Evolutionary conservation across 2,888 invertebrate species (phyloP).

Genomic region (Molanna angustata): DNA sequence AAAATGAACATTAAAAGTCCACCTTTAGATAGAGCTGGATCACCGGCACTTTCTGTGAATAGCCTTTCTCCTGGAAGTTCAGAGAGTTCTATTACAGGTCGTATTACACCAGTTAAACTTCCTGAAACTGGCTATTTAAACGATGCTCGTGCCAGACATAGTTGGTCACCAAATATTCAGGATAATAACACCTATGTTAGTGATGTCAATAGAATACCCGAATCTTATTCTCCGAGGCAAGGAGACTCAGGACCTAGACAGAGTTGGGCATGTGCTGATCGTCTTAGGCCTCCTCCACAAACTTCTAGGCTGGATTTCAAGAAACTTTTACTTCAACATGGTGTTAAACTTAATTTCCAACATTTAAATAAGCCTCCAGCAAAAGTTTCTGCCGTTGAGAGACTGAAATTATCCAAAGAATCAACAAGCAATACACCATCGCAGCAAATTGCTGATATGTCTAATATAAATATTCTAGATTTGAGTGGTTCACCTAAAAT

Average conservation of each 20-base stretch:
- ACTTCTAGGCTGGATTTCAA: slow-evolving; percentile 85
- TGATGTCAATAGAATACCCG: slow-evolving; percentile 34
- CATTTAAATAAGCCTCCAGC: slow-evolving; percentile 56
- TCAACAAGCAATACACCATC: slow-evolving; percentile 40
- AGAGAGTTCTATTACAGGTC: slow-evolving; percentile 48
- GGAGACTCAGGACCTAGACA: slow-evolving; percentile 43
- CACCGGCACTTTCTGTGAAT: slow-evolving; percentile 47
- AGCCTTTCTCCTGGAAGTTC: slow-evolving; percentile 55
- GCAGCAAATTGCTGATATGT: slow-evolving; percentile 40
- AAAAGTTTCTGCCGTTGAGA: slow-evolving; percentile 75
- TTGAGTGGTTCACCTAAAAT: slow-evolving; percentile 70
- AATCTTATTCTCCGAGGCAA: slow-evolving; percentile 21
- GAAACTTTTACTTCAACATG: slow-evolving; percentile 72
- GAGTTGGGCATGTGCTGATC: slow-evolving; percentile 60
- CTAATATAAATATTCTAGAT: slow-evolving; percentile 64
- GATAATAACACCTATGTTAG: slow-evolving; percentile 39
- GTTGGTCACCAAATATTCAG: slow-evolving; percentile 60
- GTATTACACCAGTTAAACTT: slow-evolving; percentile 46
- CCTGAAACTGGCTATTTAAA: slow-evolving; percentile 63
- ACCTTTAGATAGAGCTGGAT: slow-evolving; percentile 49
- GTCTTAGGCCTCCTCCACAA: slow-evolving; percentile 62
- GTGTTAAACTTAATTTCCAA: slow-evolving; percentile 59
- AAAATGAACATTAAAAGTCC: slow-evolving; percentile 65
- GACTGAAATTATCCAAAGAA: slow-evolving; percentile 66
- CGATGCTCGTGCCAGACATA: slow-evolving; percentile 57